These are phyloP conservation scores for Yasuhikotakia modesta DNA, from an alignment of 2,797 vertebrate species.

Conservation along the genomic window DNA sequence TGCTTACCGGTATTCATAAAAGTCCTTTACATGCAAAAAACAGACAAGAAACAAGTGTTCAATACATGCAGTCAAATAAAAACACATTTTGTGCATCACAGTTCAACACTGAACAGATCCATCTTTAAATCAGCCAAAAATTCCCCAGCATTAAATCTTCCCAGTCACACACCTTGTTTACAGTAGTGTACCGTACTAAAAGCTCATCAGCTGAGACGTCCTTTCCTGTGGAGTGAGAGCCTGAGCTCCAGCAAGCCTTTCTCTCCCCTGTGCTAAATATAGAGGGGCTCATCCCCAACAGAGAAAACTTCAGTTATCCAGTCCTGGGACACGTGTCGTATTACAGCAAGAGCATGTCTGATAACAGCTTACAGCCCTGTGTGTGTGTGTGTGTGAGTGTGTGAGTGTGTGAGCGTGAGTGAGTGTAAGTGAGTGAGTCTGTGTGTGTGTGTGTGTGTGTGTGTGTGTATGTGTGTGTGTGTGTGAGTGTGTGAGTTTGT, in stretches of 20 bases:
- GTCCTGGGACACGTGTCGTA: constrained; percentile 59
- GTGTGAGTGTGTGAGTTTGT: not conserved
- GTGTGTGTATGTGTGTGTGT: constrained; percentile 1
- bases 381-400: not conserved
- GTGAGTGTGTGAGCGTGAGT: not conserved
- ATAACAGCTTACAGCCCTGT: constrained; percentile 21
- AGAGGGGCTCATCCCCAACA: constrained; percentile 63
- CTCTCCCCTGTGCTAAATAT: constrained; percentile 67
- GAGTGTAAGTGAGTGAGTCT: not conserved
- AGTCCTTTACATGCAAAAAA: constrained; percentile 77
- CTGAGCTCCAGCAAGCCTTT: constrained; percentile 49
- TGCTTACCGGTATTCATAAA: constrained; percentile 94
- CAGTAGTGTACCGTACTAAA: not conserved
- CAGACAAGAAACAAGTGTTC: not conserved
- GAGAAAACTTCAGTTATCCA: constrained; percentile 61
- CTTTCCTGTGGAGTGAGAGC: constrained; percentile 44
- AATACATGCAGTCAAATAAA: not conserved
- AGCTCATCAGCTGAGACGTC: constrained; percentile 60
- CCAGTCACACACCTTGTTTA: constrained; percentile 23
- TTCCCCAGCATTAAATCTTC: not conserved
- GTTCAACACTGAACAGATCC: not conserved
- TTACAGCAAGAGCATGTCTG: constrained; percentile 62
- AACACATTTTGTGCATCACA: not conserved
- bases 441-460: not conserved
- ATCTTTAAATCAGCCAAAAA: constrained; percentile 8